Percentiles rank a stretch among this genome's conserved stretches.
phyloP scores from a whole-genome alignment of 2,797 vertebrate species.

The Sarcophilus harrisii region DNA sequence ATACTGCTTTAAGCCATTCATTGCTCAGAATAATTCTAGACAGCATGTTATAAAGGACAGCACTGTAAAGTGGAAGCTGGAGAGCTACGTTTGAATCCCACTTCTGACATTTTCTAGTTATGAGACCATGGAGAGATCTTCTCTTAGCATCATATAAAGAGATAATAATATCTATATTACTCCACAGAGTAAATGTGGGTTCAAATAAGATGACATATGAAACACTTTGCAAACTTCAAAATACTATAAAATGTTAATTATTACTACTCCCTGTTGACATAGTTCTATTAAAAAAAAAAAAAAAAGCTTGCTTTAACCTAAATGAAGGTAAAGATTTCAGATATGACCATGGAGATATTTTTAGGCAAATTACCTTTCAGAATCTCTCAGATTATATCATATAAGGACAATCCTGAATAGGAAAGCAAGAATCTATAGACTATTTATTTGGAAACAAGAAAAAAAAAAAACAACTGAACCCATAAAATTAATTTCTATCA shows the following conservation, averaged over 20 bases:
- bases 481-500: background rate
- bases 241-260: background rate
- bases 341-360: background rate
- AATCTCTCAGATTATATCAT: background rate
- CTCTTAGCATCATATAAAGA: background rate
- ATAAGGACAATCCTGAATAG: background rate
- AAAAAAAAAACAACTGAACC: background rate
- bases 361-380: background rate
- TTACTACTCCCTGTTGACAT: background rate
- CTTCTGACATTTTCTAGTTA: background rate
- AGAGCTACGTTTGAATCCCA: background rate
- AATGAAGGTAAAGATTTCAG: background rate
- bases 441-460: background rate
- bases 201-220: background rate
- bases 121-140: background rate
- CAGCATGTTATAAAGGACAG: background rate
- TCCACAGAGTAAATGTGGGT: background rate
- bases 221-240: background rate
- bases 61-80: background rate
- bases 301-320: background rate
- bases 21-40: background rate
- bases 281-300: background rate
- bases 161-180: background rate
- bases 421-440: background rate
- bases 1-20: background rate